phyloP scores from a whole-genome alignment of 2,888 invertebrate genomes.

The Cylloceria caligata region DNA sequence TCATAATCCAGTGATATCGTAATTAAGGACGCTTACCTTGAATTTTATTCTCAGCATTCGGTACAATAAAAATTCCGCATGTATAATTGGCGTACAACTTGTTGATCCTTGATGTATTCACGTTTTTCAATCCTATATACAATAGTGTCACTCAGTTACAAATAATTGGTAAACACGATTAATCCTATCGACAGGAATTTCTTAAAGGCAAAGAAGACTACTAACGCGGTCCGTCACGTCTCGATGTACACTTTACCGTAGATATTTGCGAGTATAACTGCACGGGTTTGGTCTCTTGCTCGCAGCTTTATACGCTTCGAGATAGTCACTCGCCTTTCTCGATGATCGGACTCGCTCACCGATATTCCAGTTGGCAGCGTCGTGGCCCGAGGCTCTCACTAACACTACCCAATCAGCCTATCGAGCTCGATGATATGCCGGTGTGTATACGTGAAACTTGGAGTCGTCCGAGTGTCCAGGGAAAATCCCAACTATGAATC shows the following conservation, averaged over 20 bases:
- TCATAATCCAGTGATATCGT: background rate
- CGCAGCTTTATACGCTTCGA: constrained; percentile 67
- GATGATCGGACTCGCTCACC: constrained; percentile 23
- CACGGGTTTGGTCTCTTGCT: constrained; percentile 55
- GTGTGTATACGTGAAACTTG: constrained; percentile 11
- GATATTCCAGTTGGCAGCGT: constrained; percentile 19
- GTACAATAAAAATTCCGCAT: constrained; percentile 1
- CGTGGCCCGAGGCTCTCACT: constrained; percentile 15
- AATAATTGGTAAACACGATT: background rate
- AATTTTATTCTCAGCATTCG: constrained; percentile 16
- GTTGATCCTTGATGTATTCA: background rate
- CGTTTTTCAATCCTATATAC: background rate
- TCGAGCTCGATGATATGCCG: constrained; percentile 4
- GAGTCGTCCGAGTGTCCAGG: constrained; percentile 47
- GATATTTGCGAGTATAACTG: constrained; percentile 64
- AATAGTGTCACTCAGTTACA: constrained; percentile 8
- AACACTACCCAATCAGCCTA: background rate
- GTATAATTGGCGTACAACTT: background rate
- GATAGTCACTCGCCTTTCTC: constrained; percentile 52
- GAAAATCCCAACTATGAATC: constrained; percentile 34
- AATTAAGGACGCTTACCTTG: constrained; percentile 41
- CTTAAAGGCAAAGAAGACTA: constrained; percentile 19
- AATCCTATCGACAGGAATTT: constrained; percentile 8
- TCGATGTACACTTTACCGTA: constrained; percentile 49
- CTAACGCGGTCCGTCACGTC: constrained; percentile 19